Base-by-base conservation (phyloP, 1,140 invertebrate species). In the Panagrolaimus sp. region DNA sequence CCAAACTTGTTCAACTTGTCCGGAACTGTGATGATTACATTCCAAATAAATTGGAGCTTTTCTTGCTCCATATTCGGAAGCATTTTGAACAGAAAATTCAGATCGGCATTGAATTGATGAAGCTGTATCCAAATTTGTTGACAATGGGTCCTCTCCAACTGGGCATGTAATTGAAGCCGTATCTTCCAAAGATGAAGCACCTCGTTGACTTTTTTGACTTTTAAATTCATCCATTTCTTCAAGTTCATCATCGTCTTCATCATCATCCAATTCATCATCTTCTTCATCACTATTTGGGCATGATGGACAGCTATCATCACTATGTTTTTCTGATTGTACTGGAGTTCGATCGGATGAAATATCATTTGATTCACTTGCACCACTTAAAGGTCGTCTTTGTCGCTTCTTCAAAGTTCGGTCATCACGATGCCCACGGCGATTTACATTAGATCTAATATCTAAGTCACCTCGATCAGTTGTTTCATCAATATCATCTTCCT, bases 21-120 rank as follows among this genome's bases (percentile, higher is more conserved):
- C 0, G 90, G 90, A 4, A 90, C 92, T 12, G 90, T 89, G 79
- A 91, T 92, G 80, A 90, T 91, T 0, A 91, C 91, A 21, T 91
- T 94, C 21, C 93, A 89, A 62, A 58, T 66, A 76, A 8, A 72
- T 73, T 26, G 43, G 67, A 46, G 21, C n/a, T 45, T 76, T 47
- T 15, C 45, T 73, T 14, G 28, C 14, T 12, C 14, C 3, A 38
- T 75, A 38, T 17, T 48, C 47, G 15, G 63, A 63, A 38, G 24
- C 15, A 17, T 69, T 43, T 47, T 73, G 72, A 44, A 70, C 63
- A 15, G 71, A 76, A 46, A 72, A 66, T 28, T 75, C 73, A 43
- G 73, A 76, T 24, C 64, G 73, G 62, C 68, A 79, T 28, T 80
- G 77, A 58, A 75, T 67, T 21, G 75, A 79, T n/a, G 73, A 72